phyloP scores from a whole-genome alignment of 2,888 invertebrate genomes.

The Schizotus pectinicornis region DNA sequence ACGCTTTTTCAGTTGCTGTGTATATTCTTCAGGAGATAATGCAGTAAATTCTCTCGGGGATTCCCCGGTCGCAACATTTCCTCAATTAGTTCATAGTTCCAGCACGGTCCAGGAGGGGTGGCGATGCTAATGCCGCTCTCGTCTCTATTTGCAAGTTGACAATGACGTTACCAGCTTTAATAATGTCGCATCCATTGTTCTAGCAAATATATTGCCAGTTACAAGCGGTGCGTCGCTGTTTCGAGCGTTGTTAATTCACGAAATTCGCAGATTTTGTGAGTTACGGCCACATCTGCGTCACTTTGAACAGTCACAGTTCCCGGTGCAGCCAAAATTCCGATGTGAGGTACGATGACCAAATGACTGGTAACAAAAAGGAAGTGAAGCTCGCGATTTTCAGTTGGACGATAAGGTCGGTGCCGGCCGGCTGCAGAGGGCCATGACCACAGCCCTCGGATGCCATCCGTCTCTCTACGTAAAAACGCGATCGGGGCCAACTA shows the following conservation, averaged over 20 bases:
- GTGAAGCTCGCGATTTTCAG: too few species aligned
- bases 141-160: constrained; percentile 33
- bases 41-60: constrained; percentile 15
- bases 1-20: constrained; percentile 13
- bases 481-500: constrained; percentile 7
- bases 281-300: constrained; percentile 22
- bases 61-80: constrained; percentile 20
- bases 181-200: constrained; percentile 34
- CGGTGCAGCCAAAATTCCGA: too few species aligned
- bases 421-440: too few species aligned
- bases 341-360: too few species aligned
- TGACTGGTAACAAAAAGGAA: too few species aligned
- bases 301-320: not conserved
- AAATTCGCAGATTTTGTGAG: constrained; percentile 26
- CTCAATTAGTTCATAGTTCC: constrained; percentile 31
- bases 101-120: constrained; percentile 22
- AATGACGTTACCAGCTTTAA: constrained; percentile 35
- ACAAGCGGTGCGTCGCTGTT: constrained; percentile 28
- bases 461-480: not conserved
- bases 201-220: constrained; percentile 33
- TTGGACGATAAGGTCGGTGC: too few species aligned
- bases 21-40: constrained; percentile 23
- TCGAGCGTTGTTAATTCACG: constrained; percentile 23
- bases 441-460: not conserved
- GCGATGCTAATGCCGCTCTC: constrained; percentile 26